Percentiles rank a stretch among this genome's conserved stretches.
phyloP scores from a whole-genome alignment of 2,113 vertebrate species.

The Micromys minutus region DNA sequence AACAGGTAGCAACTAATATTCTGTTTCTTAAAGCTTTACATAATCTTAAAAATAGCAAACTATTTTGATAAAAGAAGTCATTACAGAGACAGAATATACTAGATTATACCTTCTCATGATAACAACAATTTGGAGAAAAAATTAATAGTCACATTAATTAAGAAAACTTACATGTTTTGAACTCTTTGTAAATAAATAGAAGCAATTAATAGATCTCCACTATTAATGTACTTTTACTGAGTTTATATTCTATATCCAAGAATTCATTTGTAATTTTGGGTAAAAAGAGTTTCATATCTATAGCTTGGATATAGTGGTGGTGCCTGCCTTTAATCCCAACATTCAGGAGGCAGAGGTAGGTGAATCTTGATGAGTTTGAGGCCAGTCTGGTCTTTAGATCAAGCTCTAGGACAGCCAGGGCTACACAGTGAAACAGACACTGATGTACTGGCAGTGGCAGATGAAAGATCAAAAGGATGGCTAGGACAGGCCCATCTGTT shows the following conservation, averaged over 20 bases:
- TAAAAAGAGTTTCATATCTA: neutral
- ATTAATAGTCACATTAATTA: neutral
- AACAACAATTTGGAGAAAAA: neutral
- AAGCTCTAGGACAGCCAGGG: neutral
- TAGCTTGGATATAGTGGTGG: neutral
- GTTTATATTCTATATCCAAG: neutral
- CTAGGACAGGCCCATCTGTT: too few relatives aligned
- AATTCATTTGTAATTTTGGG: neutral
- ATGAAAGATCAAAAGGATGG: neutral
- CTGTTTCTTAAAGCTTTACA: slow-evolving; percentile 7
- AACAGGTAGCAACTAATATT: neutral
- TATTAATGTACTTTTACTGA: neutral
- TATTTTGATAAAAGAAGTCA: slow-evolving; percentile 12
- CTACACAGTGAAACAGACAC: neutral
- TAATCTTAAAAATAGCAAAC: slow-evolving; percentile 39
- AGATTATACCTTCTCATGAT: slow-evolving; percentile 3
- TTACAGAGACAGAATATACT: slow-evolving; percentile 4
- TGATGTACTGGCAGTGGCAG: neutral
- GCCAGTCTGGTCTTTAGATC: neutral
- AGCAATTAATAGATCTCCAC: neutral
- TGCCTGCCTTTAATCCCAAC: neutral
- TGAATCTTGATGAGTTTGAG: too few relatives aligned
- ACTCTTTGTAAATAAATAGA: neutral
- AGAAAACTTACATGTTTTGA: slow-evolving; percentile 20
- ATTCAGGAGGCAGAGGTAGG: neutral